Percentiles rank a stretch among this genome's conserved stretches.
Evolutionary conservation across 35 echinoderm and acorn worm genomes (phyloP).

Genomic region (Lytechinus pictus): DNA sequence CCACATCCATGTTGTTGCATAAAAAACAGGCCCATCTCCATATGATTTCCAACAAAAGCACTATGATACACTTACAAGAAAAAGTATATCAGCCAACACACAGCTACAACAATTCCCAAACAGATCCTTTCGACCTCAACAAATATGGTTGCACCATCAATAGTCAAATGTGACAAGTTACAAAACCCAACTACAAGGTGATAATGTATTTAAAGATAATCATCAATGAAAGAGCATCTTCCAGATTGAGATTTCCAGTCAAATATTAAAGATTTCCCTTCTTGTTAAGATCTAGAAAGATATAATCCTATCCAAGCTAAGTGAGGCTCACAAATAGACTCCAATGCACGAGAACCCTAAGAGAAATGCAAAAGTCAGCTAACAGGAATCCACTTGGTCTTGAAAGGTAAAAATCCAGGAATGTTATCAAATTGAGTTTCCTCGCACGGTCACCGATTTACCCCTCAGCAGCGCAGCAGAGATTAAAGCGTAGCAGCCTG

Average conservation of each 20-base stretch:
- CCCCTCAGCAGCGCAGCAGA: background rate
- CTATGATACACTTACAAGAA: background rate
- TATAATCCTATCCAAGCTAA: background rate
- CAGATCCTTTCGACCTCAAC: background rate
- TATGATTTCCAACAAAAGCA: background rate
- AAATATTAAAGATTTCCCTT: background rate
- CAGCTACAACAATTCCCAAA: background rate
- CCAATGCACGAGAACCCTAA: background rate
- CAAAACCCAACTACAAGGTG: background rate
- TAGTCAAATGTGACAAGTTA: background rate
- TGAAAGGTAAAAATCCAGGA: background rate
- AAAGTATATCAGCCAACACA: background rate
- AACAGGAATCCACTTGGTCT: background rate
- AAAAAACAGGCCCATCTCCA: background rate
- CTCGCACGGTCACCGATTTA: background rate
- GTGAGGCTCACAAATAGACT: background rate
- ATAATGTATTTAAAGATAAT: background rate
- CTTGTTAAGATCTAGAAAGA: background rate
- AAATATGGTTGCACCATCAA: background rate
- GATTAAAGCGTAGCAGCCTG: background rate
- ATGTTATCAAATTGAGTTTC: constrained; percentile 6
- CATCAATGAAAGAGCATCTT: background rate
- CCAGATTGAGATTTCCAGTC: background rate
- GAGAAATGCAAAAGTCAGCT: background rate
- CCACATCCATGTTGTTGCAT: background rate